Percentiles rank a stretch among this genome's conserved stretches.
Evolutionary conservation across 2,113 vertebrate species (phyloP).

Genomic region (Theristicus caerulescens): DNA sequence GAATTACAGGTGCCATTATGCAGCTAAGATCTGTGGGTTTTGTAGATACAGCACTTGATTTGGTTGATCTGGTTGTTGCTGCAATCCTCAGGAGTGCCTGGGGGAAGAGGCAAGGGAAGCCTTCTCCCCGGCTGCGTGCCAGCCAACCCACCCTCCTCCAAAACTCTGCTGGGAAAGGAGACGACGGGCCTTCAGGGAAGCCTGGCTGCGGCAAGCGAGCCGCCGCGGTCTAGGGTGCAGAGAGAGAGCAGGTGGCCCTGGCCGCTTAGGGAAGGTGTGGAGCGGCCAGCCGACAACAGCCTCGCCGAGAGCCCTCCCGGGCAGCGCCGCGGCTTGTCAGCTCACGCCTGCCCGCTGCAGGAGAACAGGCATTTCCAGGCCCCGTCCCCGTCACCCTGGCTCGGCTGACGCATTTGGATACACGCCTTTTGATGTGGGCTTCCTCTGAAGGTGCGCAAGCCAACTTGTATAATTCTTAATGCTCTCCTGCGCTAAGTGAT

Average conservation of each 20-base stretch:
- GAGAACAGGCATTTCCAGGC: constrained; percentile 36
- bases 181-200: background rate
- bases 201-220: background rate
- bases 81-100: background rate
- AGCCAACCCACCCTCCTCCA: background rate
- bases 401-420: background rate
- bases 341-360: background rate
- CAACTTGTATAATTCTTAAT: background rate
- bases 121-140: fast-evolving
- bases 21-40: background rate
- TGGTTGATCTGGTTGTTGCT: background rate
- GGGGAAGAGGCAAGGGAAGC: background rate
- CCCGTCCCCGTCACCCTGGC: background rate
- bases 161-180: background rate
- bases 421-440: background rate
- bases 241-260: background rate
- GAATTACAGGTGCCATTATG: background rate
- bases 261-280: fast-evolving
- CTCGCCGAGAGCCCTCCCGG: background rate
- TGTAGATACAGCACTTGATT: background rate
- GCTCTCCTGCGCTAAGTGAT: background rate
- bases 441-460: background rate
- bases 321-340: background rate
- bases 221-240: fast-evolving
- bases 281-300: background rate